Evolutionary conservation across 1,140 invertebrate genomes (phyloP).

Genomic region (Drosophila burlai): DNA sequence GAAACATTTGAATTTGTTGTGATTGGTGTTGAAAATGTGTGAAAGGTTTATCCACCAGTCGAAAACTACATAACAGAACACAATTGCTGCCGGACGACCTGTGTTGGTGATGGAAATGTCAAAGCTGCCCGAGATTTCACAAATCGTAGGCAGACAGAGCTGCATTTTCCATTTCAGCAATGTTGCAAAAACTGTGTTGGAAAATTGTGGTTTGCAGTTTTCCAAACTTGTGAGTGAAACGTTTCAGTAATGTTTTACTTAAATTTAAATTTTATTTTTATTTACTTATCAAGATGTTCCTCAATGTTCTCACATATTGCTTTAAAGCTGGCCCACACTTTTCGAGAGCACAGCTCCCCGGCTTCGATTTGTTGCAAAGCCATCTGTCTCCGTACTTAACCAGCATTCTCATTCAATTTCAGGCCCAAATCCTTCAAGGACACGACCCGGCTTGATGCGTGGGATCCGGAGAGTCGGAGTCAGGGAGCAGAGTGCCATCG

Average conservation of each 20-base stretch:
- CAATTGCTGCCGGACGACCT: constrained; percentile 16
- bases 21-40: constrained; percentile 80
- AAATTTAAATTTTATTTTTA: background rate
- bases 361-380: constrained; percentile 14
- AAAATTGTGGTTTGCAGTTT: background rate
- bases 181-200: background rate
- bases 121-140: constrained; percentile 30
- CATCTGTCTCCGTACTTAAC: constrained; percentile 40
- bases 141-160: background rate
- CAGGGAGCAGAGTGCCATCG: background rate
- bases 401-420: constrained; percentile 31
- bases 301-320: background rate
- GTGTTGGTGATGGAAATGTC: constrained; percentile 36
- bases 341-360: background rate
- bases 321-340: background rate
- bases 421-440: constrained; percentile 57
- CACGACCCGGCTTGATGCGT: constrained; percentile 34
- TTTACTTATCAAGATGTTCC: background rate
- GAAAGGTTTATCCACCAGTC: constrained; percentile 68
- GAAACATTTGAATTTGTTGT: constrained; percentile 78
- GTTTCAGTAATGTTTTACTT: background rate
- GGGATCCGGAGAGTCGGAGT: constrained; percentile 49
- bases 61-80: constrained; percentile 75
- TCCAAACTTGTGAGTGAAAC: background rate
- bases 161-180: background rate